Evolutionary conservation across 2,797 vertebrate species (phyloP), one percentile per base, ranked within the genome.

Genomic region (Bradypodion pumilum): DNA sequence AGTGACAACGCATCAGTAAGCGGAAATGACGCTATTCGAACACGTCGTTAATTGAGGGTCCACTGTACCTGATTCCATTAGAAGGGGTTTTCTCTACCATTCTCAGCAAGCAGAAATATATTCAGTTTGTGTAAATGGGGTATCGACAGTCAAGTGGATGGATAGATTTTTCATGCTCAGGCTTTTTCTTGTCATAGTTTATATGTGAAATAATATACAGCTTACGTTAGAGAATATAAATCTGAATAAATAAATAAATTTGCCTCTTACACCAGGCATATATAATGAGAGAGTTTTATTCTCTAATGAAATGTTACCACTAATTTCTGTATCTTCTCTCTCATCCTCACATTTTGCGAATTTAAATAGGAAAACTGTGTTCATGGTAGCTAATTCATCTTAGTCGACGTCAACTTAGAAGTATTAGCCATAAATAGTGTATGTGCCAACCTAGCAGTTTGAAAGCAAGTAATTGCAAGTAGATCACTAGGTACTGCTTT

Each of bases 91-190:
- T 13, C 63, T 66, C 0, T 15, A 56, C n/a, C 0, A 70, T 87
- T 25, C 65, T 87, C 68, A 82, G 46, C 69, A 82, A 49, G 77
- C 86, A 42, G 80, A 40, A 32, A 49, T 86, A 72, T 49, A 60
- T 85, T 78, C 82, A 69, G 29, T 32, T 25, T 65, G 77, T 68
- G 7, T 29, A 77, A 29, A 82, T 25, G 49, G 23, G 3, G 19
- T 32, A 29, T 70, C 56, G 78, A 70, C 72, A 73, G 19, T 21
- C 52, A 82, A 37, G 8, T 85, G 73, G 82, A 56, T 63, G 80
- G 66, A 16, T 82, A 72, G 78, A 60, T 74, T 74, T 35, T 70
- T 88, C 5, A 12, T 42, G n/a, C 63, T 23, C 3, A 59, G 0
- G 15, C 1, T 44, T 73, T 82, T 46, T 78, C 62, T 12, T 86